Conservation (phyloP, 2,797 vertebrate species). For the Siniperca undulata region DNA sequence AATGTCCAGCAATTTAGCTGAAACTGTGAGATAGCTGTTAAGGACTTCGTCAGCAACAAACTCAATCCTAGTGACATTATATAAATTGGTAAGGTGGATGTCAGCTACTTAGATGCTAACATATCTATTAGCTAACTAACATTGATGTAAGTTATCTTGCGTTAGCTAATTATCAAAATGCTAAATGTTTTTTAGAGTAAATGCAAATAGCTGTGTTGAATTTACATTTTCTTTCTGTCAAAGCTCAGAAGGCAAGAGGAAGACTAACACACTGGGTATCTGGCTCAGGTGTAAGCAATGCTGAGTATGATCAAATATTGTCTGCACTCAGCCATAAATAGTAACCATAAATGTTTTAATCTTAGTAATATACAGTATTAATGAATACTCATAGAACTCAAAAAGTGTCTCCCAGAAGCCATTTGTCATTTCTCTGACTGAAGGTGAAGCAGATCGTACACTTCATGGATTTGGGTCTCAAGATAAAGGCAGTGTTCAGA, state of each 20-base stretch:
- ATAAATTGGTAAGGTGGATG: not conserved
- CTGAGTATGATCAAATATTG: not conserved
- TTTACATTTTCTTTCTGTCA: not conserved
- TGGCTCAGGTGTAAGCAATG: conserved; percentile 2
- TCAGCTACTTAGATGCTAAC: too few relatives aligned
- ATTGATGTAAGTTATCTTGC: not conserved
- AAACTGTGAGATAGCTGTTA: not conserved
- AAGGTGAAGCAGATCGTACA: conserved; percentile 56
- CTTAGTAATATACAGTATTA: conserved; percentile 23
- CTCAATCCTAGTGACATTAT: not conserved
- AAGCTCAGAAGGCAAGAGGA: not conserved
- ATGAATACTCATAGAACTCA: conserved; percentile 13
- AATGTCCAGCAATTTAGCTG: not conserved
- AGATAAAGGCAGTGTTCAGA: conserved; percentile 69
- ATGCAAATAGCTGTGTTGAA: not conserved
- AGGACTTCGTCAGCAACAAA: not conserved
- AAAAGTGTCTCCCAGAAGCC: conserved; percentile 36
- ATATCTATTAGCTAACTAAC: not conserved
- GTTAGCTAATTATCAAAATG: not conserved
- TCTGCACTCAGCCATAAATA: conserved; percentile 24
- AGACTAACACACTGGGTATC: not conserved
- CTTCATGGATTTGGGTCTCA: conserved; percentile 62
- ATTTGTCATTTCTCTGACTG: conserved; percentile 57
- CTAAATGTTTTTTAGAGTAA: not conserved
- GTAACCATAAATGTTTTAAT: conserved; percentile 14